These are phyloP conservation scores for Lepidocolaptes lacrymiger DNA, from an alignment of 2,797 vertebrate species.

Conservation along the genomic window DNA sequence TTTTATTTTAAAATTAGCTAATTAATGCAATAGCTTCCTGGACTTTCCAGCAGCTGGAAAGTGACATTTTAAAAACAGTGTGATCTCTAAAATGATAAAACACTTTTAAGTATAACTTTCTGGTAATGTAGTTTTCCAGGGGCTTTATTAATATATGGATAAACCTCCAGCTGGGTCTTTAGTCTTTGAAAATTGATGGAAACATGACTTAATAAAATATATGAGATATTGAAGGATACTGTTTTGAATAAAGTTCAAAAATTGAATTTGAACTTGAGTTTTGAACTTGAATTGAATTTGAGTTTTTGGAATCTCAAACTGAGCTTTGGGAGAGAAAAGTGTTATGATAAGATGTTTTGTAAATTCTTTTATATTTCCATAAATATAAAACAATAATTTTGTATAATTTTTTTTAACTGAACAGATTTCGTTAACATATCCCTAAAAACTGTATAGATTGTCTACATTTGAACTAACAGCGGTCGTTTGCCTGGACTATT, in stretches of 20 bases:
- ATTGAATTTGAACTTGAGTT: no score
- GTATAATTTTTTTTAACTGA: not conserved
- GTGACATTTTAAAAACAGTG: not conserved
- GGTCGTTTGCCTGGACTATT: not conserved
- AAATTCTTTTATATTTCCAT: not conserved
- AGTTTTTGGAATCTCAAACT: not conserved
- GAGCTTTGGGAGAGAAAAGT: not conserved
- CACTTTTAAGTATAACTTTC: not conserved
- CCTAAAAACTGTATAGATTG: not conserved
- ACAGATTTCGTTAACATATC: not conserved
- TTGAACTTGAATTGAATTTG: no score
- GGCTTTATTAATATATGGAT: not conserved
- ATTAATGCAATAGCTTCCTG: not conserved
- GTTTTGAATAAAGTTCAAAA: not conserved
- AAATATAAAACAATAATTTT: no score
- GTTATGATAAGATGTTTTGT: not conserved
- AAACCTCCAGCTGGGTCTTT: not conserved
- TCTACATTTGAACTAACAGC: not conserved
- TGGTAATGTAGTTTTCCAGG: not conserved
- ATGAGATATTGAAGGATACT: not conserved
- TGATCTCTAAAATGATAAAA: not conserved
- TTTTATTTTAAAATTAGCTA: not conserved
- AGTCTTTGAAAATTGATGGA: not conserved
- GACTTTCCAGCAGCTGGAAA: not conserved
- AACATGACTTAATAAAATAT: not conserved